Conservation (phyloP, 2,888 invertebrate species). For the Buathra laborator region DNA sequence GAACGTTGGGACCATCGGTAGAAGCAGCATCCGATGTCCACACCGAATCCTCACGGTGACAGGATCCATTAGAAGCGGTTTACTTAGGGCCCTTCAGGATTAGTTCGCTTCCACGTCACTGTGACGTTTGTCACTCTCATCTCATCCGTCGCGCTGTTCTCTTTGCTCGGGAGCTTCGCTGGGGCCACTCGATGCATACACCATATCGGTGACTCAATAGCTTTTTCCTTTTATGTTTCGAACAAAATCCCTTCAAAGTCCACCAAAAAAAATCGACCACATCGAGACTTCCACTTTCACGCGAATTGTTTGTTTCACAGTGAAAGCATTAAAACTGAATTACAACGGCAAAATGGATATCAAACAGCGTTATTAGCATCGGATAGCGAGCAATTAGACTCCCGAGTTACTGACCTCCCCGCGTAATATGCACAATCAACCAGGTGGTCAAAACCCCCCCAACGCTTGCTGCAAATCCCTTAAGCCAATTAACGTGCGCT, state of each 20-base stretch:
- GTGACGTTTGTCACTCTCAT: slow-evolving; percentile 42
- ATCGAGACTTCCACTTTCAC: neutral
- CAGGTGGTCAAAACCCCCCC: slow-evolving; percentile 6
- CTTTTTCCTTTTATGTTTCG: neutral
- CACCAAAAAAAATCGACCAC: neutral
- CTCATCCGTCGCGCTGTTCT: slow-evolving; percentile 19
- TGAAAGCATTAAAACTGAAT: too few relatives aligned
- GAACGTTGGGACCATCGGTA: slow-evolving; percentile 13
- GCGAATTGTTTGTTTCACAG: too few relatives aligned
- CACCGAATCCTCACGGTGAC: slow-evolving; percentile 75
- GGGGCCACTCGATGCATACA: neutral
- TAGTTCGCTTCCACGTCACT: slow-evolving; percentile 70
- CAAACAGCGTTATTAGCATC: neutral
- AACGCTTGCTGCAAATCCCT: slow-evolving; percentile 77
- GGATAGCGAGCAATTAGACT: neutral
- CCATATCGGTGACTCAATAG: neutral
- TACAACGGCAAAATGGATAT: too few relatives aligned
- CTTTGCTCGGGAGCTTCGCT: slow-evolving; percentile 36
- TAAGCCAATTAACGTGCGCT: slow-evolving; percentile 83
- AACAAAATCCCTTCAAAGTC: neutral
- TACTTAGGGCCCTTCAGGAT: slow-evolving; percentile 79
- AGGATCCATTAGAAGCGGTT: slow-evolving; percentile 82
- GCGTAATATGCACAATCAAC: slow-evolving; percentile 4
- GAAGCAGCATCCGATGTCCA: slow-evolving; percentile 64
- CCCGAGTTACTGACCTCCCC: too few relatives aligned